These are phyloP conservation scores for Scyliorhinus canicula DNA, from an alignment of 2,797 vertebrate genomes.

Conservation along the genomic window DNA sequence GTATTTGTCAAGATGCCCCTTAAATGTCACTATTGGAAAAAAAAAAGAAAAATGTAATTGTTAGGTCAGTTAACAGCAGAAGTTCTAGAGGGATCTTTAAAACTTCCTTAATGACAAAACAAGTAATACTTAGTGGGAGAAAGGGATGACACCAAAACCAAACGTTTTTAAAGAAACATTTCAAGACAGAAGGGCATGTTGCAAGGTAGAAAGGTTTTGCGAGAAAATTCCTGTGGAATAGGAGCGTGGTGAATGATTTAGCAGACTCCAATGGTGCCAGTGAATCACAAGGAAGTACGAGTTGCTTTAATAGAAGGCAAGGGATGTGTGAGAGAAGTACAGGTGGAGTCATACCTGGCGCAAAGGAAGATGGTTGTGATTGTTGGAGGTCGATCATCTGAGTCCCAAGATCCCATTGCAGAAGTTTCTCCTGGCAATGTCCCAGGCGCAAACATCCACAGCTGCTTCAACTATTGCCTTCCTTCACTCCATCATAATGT, in stretches of 20 bases:
- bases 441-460: too few species aligned
- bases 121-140: conserved; percentile 44
- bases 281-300: neutral
- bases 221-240: neutral
- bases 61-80: neutral
- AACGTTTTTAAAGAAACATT: neutral
- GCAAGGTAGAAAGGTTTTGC: neutral
- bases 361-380: neutral
- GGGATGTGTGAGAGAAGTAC: neutral
- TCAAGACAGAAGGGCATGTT: neutral
- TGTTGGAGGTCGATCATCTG: neutral
- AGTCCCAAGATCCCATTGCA: neutral
- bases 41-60: too few species aligned
- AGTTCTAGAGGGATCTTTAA: conserved; percentile 36
- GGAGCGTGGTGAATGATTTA: neutral
- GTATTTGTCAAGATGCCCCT: too few species aligned
- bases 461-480: neutral
- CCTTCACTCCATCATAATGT: neutral
- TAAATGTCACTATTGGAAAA: too few species aligned
- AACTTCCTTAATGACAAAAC: conserved; percentile 44
- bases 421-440: neutral
- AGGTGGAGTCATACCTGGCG: neutral
- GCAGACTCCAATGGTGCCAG: neutral
- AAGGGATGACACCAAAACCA: conserved; percentile 36
- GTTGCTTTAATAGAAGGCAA: neutral